phyloP scores from a whole-genome alignment of 1,140 invertebrate species.

The Drosophila pandora region DNA sequence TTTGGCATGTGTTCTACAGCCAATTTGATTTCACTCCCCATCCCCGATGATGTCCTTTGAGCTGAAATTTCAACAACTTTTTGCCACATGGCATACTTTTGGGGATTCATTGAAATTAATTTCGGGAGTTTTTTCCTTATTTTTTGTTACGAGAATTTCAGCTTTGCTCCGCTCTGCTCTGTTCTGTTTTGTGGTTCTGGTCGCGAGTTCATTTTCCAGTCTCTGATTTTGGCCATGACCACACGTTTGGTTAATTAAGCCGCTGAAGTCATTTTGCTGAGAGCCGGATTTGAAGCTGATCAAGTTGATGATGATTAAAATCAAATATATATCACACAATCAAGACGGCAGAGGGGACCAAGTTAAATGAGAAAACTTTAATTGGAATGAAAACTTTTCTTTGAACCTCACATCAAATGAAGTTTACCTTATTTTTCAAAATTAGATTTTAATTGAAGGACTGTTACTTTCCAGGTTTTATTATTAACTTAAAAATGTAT shows the following conservation, averaged over 20 bases:
- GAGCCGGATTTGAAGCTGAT: constrained; percentile 23
- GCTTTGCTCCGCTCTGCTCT: background rate
- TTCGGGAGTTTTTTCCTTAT: constrained; percentile 28
- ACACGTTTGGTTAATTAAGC: constrained; percentile 48
- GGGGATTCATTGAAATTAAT: constrained; percentile 37
- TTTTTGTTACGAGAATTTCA: background rate
- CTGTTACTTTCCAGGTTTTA: background rate
- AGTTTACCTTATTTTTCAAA: constrained; percentile 6
- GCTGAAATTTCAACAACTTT: constrained; percentile 51
- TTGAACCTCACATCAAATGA: background rate
- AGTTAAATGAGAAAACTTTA: constrained; percentile 43
- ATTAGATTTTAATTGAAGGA: constrained; percentile 22
- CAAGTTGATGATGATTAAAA: constrained; percentile 25
- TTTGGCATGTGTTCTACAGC: constrained; percentile 49
- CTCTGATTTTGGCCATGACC: constrained; percentile 44
- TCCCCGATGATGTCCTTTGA: background rate
- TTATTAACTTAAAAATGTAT: background rate
- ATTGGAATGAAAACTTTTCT: constrained; percentile 26
- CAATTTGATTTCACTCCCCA: constrained; percentile 33
- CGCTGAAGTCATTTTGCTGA: constrained; percentile 4
- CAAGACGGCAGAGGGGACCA: constrained; percentile 8
- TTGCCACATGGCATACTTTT: constrained; percentile 49
- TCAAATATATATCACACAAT: background rate
- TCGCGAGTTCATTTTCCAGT: constrained; percentile 37
- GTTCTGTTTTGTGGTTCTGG: constrained; percentile 26